These are phyloP conservation scores for Caprella mutica DNA, from an alignment of 2,888 invertebrate genomes.

Conservation along the genomic window DNA sequence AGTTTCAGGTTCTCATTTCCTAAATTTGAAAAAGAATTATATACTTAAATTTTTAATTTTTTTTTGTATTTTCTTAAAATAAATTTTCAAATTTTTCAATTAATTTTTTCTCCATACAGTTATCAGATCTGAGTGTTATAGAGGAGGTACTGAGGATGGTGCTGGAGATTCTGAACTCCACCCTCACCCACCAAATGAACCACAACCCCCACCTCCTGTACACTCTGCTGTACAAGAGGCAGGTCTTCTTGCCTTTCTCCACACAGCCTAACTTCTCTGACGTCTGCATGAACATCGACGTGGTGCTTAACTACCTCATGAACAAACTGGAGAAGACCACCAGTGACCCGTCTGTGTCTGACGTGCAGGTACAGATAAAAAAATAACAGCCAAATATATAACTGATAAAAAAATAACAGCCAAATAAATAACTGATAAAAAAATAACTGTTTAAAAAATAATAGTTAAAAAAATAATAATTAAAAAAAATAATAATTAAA, in stretches of 20 bases:
- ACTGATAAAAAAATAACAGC: too few species aligned
- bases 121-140: constrained; percentile 78
- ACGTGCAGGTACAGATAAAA: constrained; percentile 33
- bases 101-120: constrained; percentile 46
- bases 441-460: too few species aligned
- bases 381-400: too few species aligned
- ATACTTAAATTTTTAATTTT: not conserved
- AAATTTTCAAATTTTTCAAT: not conserved
- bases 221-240: constrained; percentile 81
- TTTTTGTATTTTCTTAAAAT: not conserved
- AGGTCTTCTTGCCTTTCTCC: constrained; percentile 74
- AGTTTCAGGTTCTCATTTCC: too few species aligned
- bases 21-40: too few species aligned
- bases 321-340: constrained; percentile 28
- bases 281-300: constrained; percentile 87
- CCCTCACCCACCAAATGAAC: constrained; percentile 71
- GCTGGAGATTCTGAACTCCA: constrained; percentile 92
- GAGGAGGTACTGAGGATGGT: constrained; percentile 96
- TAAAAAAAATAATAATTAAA: too few species aligned
- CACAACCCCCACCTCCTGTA: constrained; percentile 89
- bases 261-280: constrained; percentile 82
- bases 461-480: too few species aligned
- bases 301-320: constrained; percentile 49
- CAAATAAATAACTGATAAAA: too few species aligned
- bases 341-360: constrained; percentile 26